Base-by-base conservation (phyloP, 2,113 vertebrate species). In the Empidonax alnorum region DNA sequence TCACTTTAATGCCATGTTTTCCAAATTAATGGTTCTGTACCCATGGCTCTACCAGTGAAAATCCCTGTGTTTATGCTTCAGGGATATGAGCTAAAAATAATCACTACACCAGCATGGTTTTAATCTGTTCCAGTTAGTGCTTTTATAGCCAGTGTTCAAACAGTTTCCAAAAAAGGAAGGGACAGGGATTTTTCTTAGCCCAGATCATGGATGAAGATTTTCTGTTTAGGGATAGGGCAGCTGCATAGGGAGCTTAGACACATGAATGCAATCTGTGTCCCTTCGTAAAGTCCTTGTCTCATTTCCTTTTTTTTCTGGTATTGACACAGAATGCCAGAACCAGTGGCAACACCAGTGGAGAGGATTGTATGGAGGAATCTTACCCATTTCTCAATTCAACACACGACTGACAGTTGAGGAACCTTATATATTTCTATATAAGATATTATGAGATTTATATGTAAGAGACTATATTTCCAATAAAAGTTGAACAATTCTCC, bases 201-300 rank as follows among this genome's bases (percentile, higher is more conserved):
- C 0, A 39, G 74, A 8, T 20, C 14, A 23, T 15, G 46, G 31
- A 18, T 44, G 2, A 37, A 28, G 23, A 2, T 31, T 78, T 77
- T 74, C 2, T 15, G 53, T 41, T 5, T 0, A 3, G 6, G 12
- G 6, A 47, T 8, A 85, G 3, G 6, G 7, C 4, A 50, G 37
- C 23, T 72, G 20, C 15, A 71, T 55, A 63, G 2, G 30, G 3
- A 53, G 3, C 37, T 78, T 46, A 82, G 6, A 10, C 12, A 35
- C 8, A 14, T 18, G 14, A 93, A 67, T 16, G 3, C 3, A 46
- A 41, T 9, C 15, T 46, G 3, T 49, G 6, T 7, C 14, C 15
- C 5, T 50, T 59, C 6, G 3, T n/a, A 30, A 73, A 42, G 2
- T n/a, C 20, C 39, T 76, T 53, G 10, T 4, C 7, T 65, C 4